These are phyloP conservation scores for Andrena fulva DNA, from an alignment of 2,888 invertebrate species.

Conservation along the genomic window DNA sequence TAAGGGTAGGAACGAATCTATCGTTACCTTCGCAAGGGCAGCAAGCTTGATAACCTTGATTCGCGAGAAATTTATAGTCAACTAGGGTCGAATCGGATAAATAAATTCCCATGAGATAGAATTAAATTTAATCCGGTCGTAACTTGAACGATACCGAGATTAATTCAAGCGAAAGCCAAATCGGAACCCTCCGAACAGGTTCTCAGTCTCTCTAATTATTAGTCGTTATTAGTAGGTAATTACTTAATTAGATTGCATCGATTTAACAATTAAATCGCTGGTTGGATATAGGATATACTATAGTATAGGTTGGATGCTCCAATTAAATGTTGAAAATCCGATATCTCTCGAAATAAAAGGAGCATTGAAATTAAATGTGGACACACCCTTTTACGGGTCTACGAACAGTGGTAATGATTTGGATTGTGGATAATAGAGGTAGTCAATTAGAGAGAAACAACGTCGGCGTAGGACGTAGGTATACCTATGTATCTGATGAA, in stretches of 20 bases:
- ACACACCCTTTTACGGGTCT: too few relatives aligned
- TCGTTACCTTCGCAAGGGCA: background rate
- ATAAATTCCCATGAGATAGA: slow-evolving; percentile 8
- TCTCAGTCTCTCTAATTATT: background rate
- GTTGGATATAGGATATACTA: background rate
- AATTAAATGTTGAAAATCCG: too few relatives aligned
- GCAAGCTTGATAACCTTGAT: background rate
- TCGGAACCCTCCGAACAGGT: slow-evolving; percentile 10
- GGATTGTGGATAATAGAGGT: too few relatives aligned
- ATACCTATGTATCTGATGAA: too few relatives aligned
- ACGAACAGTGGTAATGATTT: too few relatives aligned
- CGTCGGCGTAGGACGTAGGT: too few relatives aligned
- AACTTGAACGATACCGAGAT: slow-evolving; percentile 7
- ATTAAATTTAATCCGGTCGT: slow-evolving; percentile 13
- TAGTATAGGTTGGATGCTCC: background rate
- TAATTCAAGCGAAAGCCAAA: slow-evolving; percentile 13
- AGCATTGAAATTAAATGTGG: too few relatives aligned
- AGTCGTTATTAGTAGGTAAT: background rate
- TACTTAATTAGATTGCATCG: background rate
- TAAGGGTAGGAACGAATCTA: background rate
- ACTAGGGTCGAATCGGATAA: background rate
- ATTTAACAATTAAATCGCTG: background rate
- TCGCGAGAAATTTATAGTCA: background rate
- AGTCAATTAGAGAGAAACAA: background rate
- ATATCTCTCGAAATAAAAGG: too few relatives aligned